phyloP scores from a whole-genome alignment of 1,140 invertebrate genomes.

The Hyposmocoma kahamanoa region DNA sequence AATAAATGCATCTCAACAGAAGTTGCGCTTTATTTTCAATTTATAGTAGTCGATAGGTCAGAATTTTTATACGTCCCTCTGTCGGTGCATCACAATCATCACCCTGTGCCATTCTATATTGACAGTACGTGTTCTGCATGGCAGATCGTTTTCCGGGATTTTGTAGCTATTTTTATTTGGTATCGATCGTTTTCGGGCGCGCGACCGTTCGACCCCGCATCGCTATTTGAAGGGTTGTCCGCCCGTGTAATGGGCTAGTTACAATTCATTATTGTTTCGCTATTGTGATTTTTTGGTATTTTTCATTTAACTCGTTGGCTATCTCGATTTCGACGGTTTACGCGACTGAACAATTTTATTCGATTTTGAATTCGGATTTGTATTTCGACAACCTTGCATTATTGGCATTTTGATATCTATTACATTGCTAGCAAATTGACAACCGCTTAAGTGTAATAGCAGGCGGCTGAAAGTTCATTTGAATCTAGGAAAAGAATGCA shows the following conservation, averaged over 20 bases:
- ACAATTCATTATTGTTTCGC: constrained; percentile 60
- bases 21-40: constrained; percentile 70
- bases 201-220: constrained; percentile 34
- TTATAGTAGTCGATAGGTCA: constrained; percentile 31
- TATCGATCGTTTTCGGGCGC: constrained; percentile 36
- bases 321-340: no score
- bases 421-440: no score
- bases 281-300: constrained; percentile 45
- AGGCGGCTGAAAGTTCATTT: no score
- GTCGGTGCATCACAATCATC: constrained; percentile 64
- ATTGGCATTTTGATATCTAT: no score
- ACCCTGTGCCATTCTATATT: constrained; percentile 58
- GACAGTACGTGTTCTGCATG: constrained; percentile 64
- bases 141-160: constrained; percentile 55
- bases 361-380: no score
- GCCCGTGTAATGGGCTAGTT: constrained; percentile 63
- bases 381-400: no score
- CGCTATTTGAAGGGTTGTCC: constrained; percentile 57
- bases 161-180: constrained; percentile 65
- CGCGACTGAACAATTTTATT: no score
- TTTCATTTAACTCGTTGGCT: no score
- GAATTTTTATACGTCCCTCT: constrained; percentile 45
- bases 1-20: no score
- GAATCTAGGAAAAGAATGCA: no score
- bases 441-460: no score